Percentiles rank a stretch among this genome's conserved stretches.
Evolutionary conservation across 2,888 invertebrate genomes (phyloP).

Genomic region (Temnothorax rugatulus): DNA sequence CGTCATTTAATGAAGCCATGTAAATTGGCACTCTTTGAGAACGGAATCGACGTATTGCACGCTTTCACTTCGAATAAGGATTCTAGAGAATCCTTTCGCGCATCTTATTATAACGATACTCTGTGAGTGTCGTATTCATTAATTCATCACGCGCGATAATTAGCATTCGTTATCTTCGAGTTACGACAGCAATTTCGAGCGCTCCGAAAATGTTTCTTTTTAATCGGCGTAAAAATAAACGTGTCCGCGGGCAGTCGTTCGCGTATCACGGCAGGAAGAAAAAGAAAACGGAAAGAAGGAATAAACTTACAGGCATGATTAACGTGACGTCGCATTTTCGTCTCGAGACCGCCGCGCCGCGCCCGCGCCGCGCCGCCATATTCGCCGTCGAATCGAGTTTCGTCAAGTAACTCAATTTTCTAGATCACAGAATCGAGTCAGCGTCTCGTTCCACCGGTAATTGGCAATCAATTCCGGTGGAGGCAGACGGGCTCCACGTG

Average conservation of each 20-base stretch:
- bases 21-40: constrained; percentile 17
- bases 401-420: constrained; percentile 72
- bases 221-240: neutral
- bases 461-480: constrained; percentile 73
- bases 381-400: constrained; percentile 66
- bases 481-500: constrained; percentile 54
- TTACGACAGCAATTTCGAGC: constrained; percentile 29
- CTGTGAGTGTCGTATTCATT: constrained; percentile 31
- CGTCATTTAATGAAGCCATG: neutral
- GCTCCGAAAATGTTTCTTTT: neutral
- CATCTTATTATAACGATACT: neutral
- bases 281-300: neutral
- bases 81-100: constrained; percentile 7
- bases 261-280: neutral
- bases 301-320: constrained; percentile 60
- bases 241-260: neutral
- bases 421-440: constrained; percentile 68
- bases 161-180: constrained; percentile 20
- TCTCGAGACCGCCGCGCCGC: constrained; percentile 32
- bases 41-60: neutral
- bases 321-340: constrained; percentile 65
- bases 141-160: constrained; percentile 43
- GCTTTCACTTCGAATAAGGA: constrained; percentile 37
- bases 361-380: constrained; percentile 24
- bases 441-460: constrained; percentile 64